Evolutionary conservation across 2,888 invertebrate species (phyloP).

Genomic region (Eubasilissa splendida): DNA sequence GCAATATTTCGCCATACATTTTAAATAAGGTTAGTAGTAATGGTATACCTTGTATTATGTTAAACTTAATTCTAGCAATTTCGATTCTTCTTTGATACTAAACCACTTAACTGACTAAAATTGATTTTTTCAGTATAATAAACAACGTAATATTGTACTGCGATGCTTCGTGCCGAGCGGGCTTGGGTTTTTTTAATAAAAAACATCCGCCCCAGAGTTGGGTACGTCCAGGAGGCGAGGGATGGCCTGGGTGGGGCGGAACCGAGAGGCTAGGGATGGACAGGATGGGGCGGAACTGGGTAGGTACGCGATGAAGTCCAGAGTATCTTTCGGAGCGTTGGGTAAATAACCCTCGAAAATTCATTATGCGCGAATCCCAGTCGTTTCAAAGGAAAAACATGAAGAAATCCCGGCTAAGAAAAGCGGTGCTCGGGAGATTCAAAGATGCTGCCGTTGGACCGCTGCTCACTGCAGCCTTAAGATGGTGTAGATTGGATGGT

Average conservation of each 20-base stretch:
- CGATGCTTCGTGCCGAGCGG: too few species aligned
- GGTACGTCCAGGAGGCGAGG: too few species aligned
- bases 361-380: slow-evolving; percentile 49
- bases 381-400: slow-evolving; percentile 32
- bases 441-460: slow-evolving; percentile 11
- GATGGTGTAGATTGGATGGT: slow-evolving; percentile 24
- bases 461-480: background rate
- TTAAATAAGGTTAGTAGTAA: too few species aligned
- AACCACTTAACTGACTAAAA: too few species aligned
- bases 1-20: too few species aligned
- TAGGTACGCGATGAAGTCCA: slow-evolving; percentile 39
- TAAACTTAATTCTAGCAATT: too few species aligned
- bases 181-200: too few species aligned
- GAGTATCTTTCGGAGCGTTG: slow-evolving; percentile 43
- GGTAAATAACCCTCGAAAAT: slow-evolving; percentile 55
- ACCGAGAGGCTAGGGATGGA: background rate
- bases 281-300: background rate
- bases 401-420: slow-evolving; percentile 15
- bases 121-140: too few species aligned
- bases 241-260: background rate
- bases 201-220: too few species aligned
- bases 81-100: too few species aligned
- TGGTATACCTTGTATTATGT: too few species aligned
- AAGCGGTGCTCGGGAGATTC: background rate
- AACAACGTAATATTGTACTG: too few species aligned